Evolutionary conservation across 2,888 invertebrate species (phyloP), one percentile per base, ranked within the genome.

Genomic region (Miltochrista miniata): DNA sequence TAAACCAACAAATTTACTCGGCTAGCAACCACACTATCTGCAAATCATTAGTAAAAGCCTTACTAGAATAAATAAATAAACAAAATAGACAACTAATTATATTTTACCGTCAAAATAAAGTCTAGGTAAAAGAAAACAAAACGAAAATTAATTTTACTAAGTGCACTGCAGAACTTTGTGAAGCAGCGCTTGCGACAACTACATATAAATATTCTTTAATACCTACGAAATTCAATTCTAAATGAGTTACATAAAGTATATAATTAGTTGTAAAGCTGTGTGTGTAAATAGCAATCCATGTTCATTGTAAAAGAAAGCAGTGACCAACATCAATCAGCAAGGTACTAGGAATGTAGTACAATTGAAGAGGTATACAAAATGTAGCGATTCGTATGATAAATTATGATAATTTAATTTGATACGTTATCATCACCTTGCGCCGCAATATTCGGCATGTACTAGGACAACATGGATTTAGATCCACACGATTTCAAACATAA

Each of bases 291-390:
- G n/a, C 42, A 31, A 41, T 56, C 41, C 46, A 44, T 61, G 59
- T 69, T 58, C 69, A 56, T 55, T 54, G 62, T 64, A 67, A 70
- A 75, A 69, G 66, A 70, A 67, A 71, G 68, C 74, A 82, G 81
- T 80, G 70, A 70, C 75, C 74, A 86, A 79, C 85, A 83, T 72
- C 74, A 71, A 68, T 76, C 85, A 86, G 76, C 85, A 68, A 82
- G 76, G 61, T 86, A 87, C 88, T 80, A 87, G 87, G 87, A 79
- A 74, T 51, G 47, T 73, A 88, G 77, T 24, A 76, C 61, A 61
- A 61, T 64, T 14, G 44, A 64, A 61, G 71, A 75, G 75, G 55
- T 63, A 42, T 51, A 50, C 36, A 41, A 45, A 72, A 57, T 48
- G 52, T 66, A 48, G 64, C 49, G 53, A 42, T 51, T 55, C 48